These are phyloP conservation scores for Chinchilla lanigera DNA, from an alignment of 2,113 vertebrate genomes.

Conservation along the genomic window DNA sequence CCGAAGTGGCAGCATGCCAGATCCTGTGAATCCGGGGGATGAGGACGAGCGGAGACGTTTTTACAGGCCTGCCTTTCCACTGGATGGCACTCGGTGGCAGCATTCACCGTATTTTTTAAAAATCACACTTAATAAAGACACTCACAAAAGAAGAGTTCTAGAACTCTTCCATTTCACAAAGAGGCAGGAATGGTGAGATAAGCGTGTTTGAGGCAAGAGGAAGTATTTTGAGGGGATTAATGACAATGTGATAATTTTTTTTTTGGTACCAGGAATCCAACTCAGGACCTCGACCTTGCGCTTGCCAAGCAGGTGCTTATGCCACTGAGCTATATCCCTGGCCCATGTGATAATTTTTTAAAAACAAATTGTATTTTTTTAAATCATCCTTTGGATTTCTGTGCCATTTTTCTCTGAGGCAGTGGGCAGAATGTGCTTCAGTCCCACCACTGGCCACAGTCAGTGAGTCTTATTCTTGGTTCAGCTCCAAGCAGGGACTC, in stretches of 20 bases:
- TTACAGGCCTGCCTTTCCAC: background rate
- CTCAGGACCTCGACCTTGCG: no score
- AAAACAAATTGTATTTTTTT: background rate
- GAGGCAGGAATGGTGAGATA: background rate
- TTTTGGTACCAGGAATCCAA: no score
- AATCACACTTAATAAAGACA: background rate
- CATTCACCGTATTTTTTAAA: background rate
- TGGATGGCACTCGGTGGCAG: background rate
- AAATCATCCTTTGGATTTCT: background rate
- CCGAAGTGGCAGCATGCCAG: background rate
- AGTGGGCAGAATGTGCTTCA: background rate
- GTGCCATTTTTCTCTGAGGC: background rate
- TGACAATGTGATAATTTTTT: background rate
- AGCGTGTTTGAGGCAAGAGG: background rate
- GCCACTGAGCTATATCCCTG: no score
- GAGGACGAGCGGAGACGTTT: background rate
- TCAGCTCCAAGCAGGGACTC: background rate
- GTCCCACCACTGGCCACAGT: background rate
- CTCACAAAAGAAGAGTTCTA: background rate
- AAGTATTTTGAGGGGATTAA: background rate
- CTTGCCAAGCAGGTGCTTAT: no score
- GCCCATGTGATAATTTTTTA: background rate
- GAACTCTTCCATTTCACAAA: background rate
- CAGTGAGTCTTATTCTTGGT: background rate
- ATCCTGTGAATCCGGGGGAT: background rate